phyloP scores from a whole-genome alignment of 2,888 invertebrate genomes.

The Congeria kusceri region DNA sequence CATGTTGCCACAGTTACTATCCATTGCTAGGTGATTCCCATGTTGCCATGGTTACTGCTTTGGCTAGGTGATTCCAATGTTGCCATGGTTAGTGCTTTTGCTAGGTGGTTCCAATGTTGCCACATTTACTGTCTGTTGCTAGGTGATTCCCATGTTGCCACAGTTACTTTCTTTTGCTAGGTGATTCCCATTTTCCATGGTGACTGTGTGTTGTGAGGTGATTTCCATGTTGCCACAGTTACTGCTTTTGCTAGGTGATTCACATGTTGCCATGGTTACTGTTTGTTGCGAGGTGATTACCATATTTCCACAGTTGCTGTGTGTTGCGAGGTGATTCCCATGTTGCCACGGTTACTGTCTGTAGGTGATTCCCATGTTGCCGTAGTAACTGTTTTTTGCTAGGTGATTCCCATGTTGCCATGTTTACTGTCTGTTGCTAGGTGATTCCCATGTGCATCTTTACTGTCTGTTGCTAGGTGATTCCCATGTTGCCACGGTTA shows the following conservation, averaged over 20 bases:
- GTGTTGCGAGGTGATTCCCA: too few species aligned
- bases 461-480: slow-evolving; percentile 86
- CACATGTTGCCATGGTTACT: slow-evolving; percentile 97
- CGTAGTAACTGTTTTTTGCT: slow-evolving; percentile 89
- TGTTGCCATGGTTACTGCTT: slow-evolving; percentile 96
- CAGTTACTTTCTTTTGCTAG: slow-evolving; percentile 88
- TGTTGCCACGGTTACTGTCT: background rate
- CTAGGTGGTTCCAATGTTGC: too few species aligned
- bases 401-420: too few species aligned
- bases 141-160: slow-evolving; percentile 97
- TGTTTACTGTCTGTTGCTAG: too few species aligned
- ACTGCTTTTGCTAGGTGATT: slow-evolving; percentile 87
- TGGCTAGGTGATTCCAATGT: too few species aligned
- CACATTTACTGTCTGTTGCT: slow-evolving; percentile 27
- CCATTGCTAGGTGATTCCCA: slow-evolving; percentile 90
- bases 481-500: slow-evolving; percentile 96
- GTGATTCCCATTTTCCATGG: slow-evolving; percentile 86
- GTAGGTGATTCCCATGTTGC: slow-evolving; percentile 95
- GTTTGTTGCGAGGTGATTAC: slow-evolving; percentile 81
- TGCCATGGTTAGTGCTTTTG: too few species aligned
- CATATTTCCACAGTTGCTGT: too few species aligned
- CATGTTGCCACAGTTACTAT: background rate
- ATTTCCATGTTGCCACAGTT: too few species aligned
- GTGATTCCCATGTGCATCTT: too few species aligned
- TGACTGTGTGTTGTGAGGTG: too few species aligned